phyloP scores from a whole-genome alignment of 2,113 vertebrate genomes.

The Bubalus kerabau region DNA sequence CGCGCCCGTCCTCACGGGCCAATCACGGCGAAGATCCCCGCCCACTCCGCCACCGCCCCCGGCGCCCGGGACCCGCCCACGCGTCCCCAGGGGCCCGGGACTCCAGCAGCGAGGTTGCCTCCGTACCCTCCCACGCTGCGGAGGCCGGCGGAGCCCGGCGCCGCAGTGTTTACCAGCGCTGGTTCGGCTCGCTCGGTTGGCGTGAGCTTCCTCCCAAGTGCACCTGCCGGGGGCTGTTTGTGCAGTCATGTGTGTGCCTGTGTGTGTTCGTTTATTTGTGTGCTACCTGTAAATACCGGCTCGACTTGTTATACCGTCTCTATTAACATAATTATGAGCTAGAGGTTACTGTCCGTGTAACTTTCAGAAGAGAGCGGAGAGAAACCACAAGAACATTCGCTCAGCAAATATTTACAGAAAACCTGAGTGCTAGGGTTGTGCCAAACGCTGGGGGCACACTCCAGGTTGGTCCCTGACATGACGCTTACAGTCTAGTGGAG shows the following conservation, averaged over 20 bases:
- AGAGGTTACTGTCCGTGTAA: slow-evolving; percentile 3
- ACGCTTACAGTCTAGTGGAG: neutral
- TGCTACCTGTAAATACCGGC: slow-evolving; percentile 42
- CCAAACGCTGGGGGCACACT: neutral
- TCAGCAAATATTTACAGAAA: neutral
- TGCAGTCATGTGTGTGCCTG: neutral
- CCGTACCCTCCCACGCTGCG: neutral
- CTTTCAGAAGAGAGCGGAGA: neutral
- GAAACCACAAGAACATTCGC: neutral
- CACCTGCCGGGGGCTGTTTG: slow-evolving; percentile 9
- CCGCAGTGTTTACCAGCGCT: neutral
- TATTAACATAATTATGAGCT: slow-evolving; percentile 14
- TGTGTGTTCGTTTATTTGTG: neutral
- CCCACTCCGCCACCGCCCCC: neutral
- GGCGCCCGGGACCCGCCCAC: rapidly evolving
- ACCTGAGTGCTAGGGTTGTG: neutral
- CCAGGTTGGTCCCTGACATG: neutral
- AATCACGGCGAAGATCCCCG: neutral
- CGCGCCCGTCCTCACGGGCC: neutral
- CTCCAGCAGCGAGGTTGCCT: neutral
- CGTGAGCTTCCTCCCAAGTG: neutral
- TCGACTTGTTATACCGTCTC: slow-evolving; percentile 49
- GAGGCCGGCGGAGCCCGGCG: neutral
- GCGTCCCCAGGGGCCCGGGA: rapidly evolving
- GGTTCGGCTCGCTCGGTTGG: neutral